phyloP scores from a whole-genome alignment of 2,113 vertebrate genomes.

The Thalassoma bifasciatum region DNA sequence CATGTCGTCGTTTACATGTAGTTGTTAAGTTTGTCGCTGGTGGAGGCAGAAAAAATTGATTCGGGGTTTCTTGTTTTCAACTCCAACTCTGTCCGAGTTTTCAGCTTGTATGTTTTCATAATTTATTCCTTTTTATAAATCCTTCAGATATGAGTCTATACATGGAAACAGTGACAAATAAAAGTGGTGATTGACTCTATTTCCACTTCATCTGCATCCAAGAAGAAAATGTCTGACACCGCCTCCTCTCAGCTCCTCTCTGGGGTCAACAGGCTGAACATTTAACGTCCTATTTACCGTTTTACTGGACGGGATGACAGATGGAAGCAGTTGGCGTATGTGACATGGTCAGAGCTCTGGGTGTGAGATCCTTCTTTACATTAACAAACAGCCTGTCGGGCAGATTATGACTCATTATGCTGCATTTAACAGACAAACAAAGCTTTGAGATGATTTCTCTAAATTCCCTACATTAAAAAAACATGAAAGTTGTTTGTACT shows the following conservation, averaged over 20 bases:
- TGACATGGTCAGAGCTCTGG: not conserved
- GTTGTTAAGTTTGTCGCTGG: not conserved
- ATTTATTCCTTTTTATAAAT: no score
- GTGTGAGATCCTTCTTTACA: not conserved
- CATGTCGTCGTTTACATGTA: not conserved
- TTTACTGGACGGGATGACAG: not conserved
- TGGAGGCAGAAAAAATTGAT: slow-evolving; percentile 11
- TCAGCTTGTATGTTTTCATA: no score
- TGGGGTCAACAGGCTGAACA: not conserved
- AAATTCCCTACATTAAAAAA: no score
- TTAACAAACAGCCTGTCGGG: not conserved
- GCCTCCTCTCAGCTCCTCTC: not conserved
- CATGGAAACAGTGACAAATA: not conserved
- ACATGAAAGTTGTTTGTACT: no score
- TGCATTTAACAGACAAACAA: not conserved
- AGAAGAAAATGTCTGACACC: not conserved
- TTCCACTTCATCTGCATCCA: not conserved
- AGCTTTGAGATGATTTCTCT: not conserved
- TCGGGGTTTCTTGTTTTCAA: no score
- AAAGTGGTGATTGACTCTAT: not conserved
- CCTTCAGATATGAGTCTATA: no score
- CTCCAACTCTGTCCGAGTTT: no score
- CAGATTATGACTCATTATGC: not conserved
- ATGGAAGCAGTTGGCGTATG: not conserved
- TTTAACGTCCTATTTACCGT: not conserved